Base-by-base conservation (phyloP, 2,113 vertebrate genomes). In the Hippolais icterina region DNA sequence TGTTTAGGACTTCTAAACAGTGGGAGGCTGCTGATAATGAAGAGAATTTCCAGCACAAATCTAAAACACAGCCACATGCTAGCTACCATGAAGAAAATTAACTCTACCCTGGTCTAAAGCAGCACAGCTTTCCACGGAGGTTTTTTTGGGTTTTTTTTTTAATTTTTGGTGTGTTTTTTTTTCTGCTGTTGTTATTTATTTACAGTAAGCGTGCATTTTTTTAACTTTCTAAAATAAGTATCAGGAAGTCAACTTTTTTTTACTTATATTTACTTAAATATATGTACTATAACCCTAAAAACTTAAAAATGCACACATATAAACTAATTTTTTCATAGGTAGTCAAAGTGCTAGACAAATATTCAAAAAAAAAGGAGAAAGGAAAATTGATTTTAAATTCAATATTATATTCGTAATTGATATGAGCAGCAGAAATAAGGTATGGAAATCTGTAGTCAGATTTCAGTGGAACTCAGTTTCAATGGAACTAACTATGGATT, bases 161-260 rank as follows among this genome's bases (percentile, higher is more conserved):
- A 15, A 15, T 44, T 44, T 16, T 44, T 44, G 37, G 37, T 42
- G 15, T 3, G 15, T n/a, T 27, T 28, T 15, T 56, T 22, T 20
- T 13, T 12, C 18, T 46, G 14, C 27, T 84, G 5, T 15, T 66
- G 2, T 23, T 56, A 3, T 35, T 61, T 70, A 29, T 35, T 78
- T 66, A 47, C 29, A 60, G 4, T 24, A 25, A 33, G 5, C 28
- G 5, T 27, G 8, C 20, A 3, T 24, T 64, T 74, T 33, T 59
- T 64, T 11, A 25, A 28, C 14, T 68, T 83, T 59, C 47, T 68
- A 16, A 63, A 85, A 54, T 17, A 71, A 31, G 2, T 75, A 4
- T 44, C 28, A 35, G 8, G 12, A 29, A 68, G 4, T 15, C n/a
- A 12, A 0, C 3, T 2, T 33, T 89, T 44, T 91, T 4, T 5